phyloP scores from a whole-genome alignment of 2,113 vertebrate species.

The Mus pahari region DNA sequence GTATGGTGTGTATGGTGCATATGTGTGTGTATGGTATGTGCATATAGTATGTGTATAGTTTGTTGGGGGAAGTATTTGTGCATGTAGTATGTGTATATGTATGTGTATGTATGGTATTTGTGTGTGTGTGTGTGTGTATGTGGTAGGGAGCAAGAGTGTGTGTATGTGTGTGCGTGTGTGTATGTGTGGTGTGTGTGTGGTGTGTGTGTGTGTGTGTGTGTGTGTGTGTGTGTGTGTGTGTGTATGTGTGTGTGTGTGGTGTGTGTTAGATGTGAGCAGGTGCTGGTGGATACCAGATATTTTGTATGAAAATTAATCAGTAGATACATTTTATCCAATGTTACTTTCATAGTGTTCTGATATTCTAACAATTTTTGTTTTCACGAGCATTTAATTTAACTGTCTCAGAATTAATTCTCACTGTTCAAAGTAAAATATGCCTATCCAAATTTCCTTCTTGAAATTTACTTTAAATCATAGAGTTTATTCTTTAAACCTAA shows the following conservation, averaged over 20 bases:
- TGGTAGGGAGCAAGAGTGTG: too few species aligned
- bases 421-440: background rate
- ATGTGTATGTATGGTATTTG: background rate
- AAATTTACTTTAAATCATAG: conserved; percentile 38
- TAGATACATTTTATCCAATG: conserved; percentile 62
- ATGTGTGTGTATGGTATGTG: background rate
- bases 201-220: background rate
- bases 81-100: background rate
- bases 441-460: background rate
- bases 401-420: background rate
- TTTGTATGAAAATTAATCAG: conserved; percentile 38
- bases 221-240: background rate
- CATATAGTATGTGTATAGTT: background rate
- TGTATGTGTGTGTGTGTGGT: too few species aligned
- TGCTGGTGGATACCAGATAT: background rate
- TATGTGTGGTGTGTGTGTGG: too few species aligned
- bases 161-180: background rate
- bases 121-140: background rate
- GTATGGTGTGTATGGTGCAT: background rate
- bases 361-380: conserved; percentile 60
- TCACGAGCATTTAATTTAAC: conserved; percentile 52
- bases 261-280: background rate
- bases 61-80: background rate
- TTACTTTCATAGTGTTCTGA: background rate
- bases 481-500: background rate